Conservation (phyloP, 2,113 vertebrate genomes). For the Cochlearius cochlearius region DNA sequence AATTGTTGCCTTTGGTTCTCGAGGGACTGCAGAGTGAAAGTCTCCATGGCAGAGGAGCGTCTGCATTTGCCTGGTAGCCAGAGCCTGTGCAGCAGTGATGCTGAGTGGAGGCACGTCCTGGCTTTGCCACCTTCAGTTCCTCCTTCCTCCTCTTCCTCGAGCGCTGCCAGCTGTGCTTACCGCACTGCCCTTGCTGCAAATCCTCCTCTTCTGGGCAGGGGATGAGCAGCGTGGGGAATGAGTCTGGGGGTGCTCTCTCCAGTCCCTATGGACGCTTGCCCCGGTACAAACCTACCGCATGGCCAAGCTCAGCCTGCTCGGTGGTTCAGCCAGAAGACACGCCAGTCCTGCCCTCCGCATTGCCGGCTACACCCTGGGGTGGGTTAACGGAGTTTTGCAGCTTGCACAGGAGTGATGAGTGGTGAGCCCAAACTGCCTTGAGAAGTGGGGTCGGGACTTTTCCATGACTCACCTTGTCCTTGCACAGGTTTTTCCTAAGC, state of each 20-base stretch:
- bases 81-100: not conserved
- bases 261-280: not conserved
- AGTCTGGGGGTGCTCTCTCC: not conserved
- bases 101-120: not conserved
- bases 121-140: not conserved
- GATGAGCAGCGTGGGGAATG: not conserved
- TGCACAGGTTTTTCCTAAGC: not conserved
- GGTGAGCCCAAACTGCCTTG: not conserved
- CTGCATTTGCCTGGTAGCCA: not conserved
- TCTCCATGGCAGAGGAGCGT: not conserved
- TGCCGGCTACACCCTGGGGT: not conserved
- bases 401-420: rapidly evolving
- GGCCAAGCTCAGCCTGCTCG: not conserved
- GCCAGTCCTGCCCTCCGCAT: not conserved
- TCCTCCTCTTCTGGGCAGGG: not conserved
- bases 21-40: not conserved
- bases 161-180: not conserved
- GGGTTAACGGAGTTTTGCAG: not conserved
- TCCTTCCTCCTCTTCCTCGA: not conserved
- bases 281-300: not conserved
- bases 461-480: not conserved
- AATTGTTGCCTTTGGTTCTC: not conserved
- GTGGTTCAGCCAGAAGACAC: not conserved
- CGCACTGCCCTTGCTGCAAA: not conserved
- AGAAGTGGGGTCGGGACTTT: not conserved